These are phyloP conservation scores for Spea hammondii DNA, from an alignment of 2,797 vertebrate genomes.

Conservation along the genomic window DNA sequence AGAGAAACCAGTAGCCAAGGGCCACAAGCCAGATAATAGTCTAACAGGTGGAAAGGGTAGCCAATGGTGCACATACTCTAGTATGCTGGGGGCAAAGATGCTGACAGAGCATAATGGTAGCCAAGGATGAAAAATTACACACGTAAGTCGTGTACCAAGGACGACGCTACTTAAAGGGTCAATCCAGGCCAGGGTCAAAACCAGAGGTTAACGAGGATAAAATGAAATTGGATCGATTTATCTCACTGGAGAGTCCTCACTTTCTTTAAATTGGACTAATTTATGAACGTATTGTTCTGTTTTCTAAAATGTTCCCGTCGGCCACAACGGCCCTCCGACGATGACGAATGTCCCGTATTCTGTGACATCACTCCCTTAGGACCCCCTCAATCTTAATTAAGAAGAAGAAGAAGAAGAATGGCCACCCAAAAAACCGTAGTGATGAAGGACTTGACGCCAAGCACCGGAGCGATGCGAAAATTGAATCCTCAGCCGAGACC, in stretches of 20 bases:
- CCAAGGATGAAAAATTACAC: too few species aligned
- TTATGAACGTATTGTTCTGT: background rate
- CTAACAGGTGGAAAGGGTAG: too few species aligned
- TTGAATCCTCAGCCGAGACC: slow-evolving; percentile 31
- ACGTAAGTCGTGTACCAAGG: background rate
- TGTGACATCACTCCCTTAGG: slow-evolving; percentile 10
- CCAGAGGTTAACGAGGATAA: background rate
- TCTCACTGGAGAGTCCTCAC: too few species aligned
- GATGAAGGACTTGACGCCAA: slow-evolving; percentile 27
- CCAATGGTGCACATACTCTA: too few species aligned
- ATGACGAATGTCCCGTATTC: slow-evolving; percentile 23
- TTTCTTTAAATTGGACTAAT: too few species aligned
- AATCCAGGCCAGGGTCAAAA: background rate
- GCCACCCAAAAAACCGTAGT: slow-evolving; percentile 22
- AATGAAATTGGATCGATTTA: too few species aligned
- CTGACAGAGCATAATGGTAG: too few species aligned
- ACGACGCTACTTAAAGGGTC: too few species aligned
- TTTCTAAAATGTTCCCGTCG: slow-evolving; percentile 14
- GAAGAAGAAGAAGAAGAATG: background rate
- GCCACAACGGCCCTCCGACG: slow-evolving; percentile 13
- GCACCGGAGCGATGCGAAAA: slow-evolving; percentile 15
- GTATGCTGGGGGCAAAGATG: too few species aligned
- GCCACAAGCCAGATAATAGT: too few species aligned
- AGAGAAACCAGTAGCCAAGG: too few species aligned
- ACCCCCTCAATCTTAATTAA: slow-evolving; percentile 34